Base-by-base conservation (phyloP, 1,140 invertebrate species). In the Drosophila nigrodunni region DNA sequence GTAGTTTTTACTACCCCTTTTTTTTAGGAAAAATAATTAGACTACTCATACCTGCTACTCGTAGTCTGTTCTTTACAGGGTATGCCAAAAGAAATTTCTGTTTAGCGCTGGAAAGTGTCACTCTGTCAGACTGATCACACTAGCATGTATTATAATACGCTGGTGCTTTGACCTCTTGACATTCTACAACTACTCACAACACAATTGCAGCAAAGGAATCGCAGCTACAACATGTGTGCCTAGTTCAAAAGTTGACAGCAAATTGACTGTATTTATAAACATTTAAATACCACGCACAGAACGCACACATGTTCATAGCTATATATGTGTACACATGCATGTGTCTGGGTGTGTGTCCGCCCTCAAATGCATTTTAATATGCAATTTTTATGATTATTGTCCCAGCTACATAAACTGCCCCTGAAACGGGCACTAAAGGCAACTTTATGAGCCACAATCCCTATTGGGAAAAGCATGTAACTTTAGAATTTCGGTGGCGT, bases 231-330 rank as follows among this genome's bases (percentile, higher is more conserved):
- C 85, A 89, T 87, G 88, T 89, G 85, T 89, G 86, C 78, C 80
- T 69, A 85, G 85, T 90, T 89, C 85, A 90, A 89, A 79, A 89
- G 80, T 89, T 88, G 86, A 89, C 85, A 81, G 78, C 78, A 89
- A 89, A 89, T 89, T 89, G 85, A 85, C 85, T 89, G 78, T 86
- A 89, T 89, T 90, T 89, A 90, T 89, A 89, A 89, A 89, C 85
- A 89, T 78, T 88, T 87, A 73, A 73, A 74, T 70, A 69, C 77
- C 46, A 52, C 60, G 72, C 82, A 65, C 41, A 78, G 78, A 74
- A 77, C 77, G 69, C 72, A 5, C 49, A 64, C 37, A 50, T 21
- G 50, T 7, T 6, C 44, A 25, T 18, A 34, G 25, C 15, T 21
- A 21, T 41, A 21, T 13, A 15, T 15, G 10, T 59, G 18, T 59